Conservation (phyloP, 2,888 invertebrate species). For the Nomada ruficornis region DNA sequence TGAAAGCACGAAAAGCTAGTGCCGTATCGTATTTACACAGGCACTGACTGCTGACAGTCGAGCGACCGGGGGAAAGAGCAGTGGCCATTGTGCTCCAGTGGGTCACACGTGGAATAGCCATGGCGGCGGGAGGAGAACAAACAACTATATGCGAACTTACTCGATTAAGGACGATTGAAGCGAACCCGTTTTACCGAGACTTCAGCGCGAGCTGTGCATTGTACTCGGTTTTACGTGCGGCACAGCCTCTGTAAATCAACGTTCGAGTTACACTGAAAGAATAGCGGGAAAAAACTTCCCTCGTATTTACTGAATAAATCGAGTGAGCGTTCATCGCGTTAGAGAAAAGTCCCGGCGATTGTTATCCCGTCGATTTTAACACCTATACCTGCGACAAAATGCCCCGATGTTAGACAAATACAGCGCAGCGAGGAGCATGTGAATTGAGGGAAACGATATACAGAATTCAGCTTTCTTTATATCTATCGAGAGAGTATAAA, state of each 20-base stretch:
- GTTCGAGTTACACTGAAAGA: slow-evolving; percentile 49
- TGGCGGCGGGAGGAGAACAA: slow-evolving; percentile 65
- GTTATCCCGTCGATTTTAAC: background rate
- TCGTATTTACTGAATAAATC: slow-evolving; percentile 39
- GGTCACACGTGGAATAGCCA: slow-evolving; percentile 71
- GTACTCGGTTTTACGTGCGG: slow-evolving; percentile 50
- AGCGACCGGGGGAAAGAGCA: slow-evolving; percentile 66
- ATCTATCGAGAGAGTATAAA: too few species aligned
- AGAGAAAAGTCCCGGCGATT: slow-evolving; percentile 3
- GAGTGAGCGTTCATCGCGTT: slow-evolving; percentile 10
- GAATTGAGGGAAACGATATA: too few species aligned
- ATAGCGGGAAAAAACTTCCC: slow-evolving; percentile 34
- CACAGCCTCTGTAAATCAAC: slow-evolving; percentile 57
- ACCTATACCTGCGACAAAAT: background rate
- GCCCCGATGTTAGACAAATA: background rate
- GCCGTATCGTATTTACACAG: slow-evolving; percentile 79
- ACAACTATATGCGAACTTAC: slow-evolving; percentile 74
- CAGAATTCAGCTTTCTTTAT: too few species aligned
- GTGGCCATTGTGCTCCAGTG: slow-evolving; percentile 70
- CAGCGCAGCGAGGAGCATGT: background rate
- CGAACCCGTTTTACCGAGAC: slow-evolving; percentile 66
- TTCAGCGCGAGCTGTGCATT: slow-evolving; percentile 42
- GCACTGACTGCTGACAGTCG: slow-evolving; percentile 71
- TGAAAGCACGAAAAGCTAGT: slow-evolving; percentile 74
- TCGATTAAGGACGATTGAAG: slow-evolving; percentile 77